Evolutionary conservation across 2,797 vertebrate genomes (phyloP), one percentile per base, ranked within the genome.

Genomic region (Pangasius macronema): DNA sequence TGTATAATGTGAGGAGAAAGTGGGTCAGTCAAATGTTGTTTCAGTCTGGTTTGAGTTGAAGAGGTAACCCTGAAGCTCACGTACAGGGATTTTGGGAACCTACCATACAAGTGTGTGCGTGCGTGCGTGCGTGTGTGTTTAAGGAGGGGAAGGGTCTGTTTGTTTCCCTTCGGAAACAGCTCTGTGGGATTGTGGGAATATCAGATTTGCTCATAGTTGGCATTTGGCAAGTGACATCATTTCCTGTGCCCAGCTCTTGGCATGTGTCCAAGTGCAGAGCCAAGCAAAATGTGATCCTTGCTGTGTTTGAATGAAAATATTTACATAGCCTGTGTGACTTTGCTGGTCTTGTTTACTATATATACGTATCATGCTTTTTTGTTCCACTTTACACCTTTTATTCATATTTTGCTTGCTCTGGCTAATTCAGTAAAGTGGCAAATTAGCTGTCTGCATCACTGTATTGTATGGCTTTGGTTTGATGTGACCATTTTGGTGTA

Each of bases 111-210:
- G 86, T 46, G 33, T 81, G 75, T 85, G 86, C 57, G 87, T 61
- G 59, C 81, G 76, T 20, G 76, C 85, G 86, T 79, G 88, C 83
- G 85, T 77, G 87, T 68, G 51, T 84, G 61, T 84, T 39, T 46
- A 42, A 27, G 22, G 59, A 77, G 83, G 89, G 89, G 89, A 92
- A 90, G 88, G 88, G 84, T 92, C 88, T 95, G 93, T 95, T 95
- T 96, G 92, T 94, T 95, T 95, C 91, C 93, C 86, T 94, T 93
- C 46, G 94, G 94, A 95, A 96, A 95, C 91, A 92, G 92, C 57
- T 81, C 79, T 42, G 49, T 67, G 79, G 84, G 93, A 95, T 94
- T 94, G 94, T 95, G 94, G 94, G 95, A 95, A 95, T 94, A 94
- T 95, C 93, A 92, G 90, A 94, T 94, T 92, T 93, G 91, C 93